A percentile compares a stretch with the other conserved stretches of the same genome.
phyloP scores from a whole-genome alignment of 2,113 vertebrate genomes.

The mouse (Mus musculus) region DNA sequence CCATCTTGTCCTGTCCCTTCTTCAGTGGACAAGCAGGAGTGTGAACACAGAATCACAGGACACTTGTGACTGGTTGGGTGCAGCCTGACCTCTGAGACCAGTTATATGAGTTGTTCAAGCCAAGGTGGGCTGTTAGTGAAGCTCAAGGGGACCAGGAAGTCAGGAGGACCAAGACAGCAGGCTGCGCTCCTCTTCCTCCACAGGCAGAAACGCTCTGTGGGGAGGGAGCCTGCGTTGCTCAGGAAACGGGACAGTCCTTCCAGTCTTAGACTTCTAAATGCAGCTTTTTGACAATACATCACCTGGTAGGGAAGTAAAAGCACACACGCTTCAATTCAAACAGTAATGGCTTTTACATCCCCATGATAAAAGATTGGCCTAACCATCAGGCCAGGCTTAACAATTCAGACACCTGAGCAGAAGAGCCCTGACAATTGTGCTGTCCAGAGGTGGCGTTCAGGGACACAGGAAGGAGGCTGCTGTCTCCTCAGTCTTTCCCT shows the following conservation, averaged over 20 bases:
- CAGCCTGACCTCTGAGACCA: neutral
- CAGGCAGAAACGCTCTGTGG: neutral
- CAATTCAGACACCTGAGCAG: neutral
- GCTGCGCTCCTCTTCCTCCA: neutral
- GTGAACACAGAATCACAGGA: neutral
- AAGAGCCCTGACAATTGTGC: neutral
- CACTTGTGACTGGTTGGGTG: neutral
- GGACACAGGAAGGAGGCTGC: neutral
- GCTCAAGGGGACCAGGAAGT: neutral
- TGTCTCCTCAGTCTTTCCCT: neutral
- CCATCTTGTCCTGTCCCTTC: rapidly evolving
- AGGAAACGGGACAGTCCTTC: neutral
- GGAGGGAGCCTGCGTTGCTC: neutral
- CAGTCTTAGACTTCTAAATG: neutral
- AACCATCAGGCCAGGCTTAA: neutral
- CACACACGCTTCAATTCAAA: slow-evolving; percentile 35
- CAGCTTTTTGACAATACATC: neutral
- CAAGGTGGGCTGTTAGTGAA: neutral
- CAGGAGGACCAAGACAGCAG: neutral
- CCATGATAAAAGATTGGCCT: neutral
- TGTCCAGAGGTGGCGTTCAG: neutral
- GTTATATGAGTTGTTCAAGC: neutral
- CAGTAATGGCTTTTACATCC: neutral
- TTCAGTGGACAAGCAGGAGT: neutral
- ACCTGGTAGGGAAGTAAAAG: slow-evolving; percentile 51